phyloP scores from a whole-genome alignment of 2,797 vertebrate genomes.

The Rhodeus uyekii region DNA sequence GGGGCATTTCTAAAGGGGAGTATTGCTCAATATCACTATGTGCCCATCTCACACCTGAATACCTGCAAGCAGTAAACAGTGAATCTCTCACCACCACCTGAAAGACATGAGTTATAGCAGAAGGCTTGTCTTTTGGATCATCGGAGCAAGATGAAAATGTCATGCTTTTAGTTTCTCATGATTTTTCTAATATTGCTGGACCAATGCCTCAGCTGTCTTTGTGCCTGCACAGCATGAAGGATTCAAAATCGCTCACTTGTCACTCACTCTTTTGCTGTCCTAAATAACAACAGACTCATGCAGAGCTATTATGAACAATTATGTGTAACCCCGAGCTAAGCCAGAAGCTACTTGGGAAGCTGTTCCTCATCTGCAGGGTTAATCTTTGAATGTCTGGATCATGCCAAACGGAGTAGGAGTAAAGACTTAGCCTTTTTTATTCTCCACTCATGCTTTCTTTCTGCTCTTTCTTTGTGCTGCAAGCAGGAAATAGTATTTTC shows the following conservation, averaged over 20 bases:
- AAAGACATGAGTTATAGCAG: background rate
- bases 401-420: constrained; percentile 26
- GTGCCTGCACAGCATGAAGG: background rate
- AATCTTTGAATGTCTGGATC: constrained; percentile 27
- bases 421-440: background rate
- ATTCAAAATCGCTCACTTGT: background rate
- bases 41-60: constrained; percentile 16
- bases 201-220: background rate
- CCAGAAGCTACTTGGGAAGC: constrained; percentile 14
- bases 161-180: background rate
- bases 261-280: constrained; percentile 23
- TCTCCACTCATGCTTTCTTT: background rate
- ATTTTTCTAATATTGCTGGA: background rate
- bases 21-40: background rate
- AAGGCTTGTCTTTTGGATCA: constrained; percentile 4
- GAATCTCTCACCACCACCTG: background rate
- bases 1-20: constrained; percentile 19
- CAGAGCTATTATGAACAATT: constrained; percentile 31
- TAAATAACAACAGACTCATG: constrained; percentile 14
- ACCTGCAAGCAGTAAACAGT: background rate
- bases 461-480: background rate
- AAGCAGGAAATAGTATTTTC: background rate
- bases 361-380: constrained; percentile 6
- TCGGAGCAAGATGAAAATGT: background rate
- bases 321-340: constrained; percentile 34